phyloP scores from a whole-genome alignment of 2,113 vertebrate species.

The Hucho hucho region DNA sequence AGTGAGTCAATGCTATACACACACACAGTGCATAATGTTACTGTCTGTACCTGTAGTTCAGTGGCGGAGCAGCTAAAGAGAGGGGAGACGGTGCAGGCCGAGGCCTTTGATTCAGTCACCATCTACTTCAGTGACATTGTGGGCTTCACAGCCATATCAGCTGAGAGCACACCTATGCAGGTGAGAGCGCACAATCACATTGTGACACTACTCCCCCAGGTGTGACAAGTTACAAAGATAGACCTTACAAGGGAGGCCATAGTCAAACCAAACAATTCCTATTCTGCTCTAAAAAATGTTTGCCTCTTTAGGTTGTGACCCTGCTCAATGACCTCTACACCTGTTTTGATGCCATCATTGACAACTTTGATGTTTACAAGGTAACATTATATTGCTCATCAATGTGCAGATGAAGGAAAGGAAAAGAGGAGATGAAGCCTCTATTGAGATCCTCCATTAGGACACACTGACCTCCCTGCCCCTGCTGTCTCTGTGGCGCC shows the following conservation, averaged over 20 bases:
- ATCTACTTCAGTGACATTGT: conserved; percentile 96
- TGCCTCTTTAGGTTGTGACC: conserved; percentile 79
- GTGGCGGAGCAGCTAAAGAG: conserved; percentile 90
- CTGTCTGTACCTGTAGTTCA: conserved; percentile 67
- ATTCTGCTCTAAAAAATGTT: background rate
- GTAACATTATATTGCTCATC: conserved; percentile 54
- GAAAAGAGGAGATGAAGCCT: background rate
- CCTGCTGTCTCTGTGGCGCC: background rate
- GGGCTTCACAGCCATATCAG: conserved; percentile 87
- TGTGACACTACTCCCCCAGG: background rate
- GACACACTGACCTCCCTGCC: background rate
- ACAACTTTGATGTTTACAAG: conserved; percentile 96
- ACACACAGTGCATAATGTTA: background rate
- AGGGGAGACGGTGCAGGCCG: conserved; percentile 86
- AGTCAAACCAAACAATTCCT: too few species aligned
- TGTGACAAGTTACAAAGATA: background rate
- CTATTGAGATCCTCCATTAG: background rate
- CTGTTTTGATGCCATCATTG: conserved; percentile 93
- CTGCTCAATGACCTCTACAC: conserved; percentile 91
- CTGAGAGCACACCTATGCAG: conserved; percentile 78
- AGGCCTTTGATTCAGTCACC: conserved; percentile 91
- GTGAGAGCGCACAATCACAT: background rate
- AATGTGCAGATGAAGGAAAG: background rate
- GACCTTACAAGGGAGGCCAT: background rate
- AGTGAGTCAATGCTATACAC: background rate